A percentile compares a stretch with the other conserved stretches of the same genome.
These are phyloP conservation scores for Carabus problematicus DNA, from an alignment of 2,888 invertebrate genomes.

Conservation along the genomic window DNA sequence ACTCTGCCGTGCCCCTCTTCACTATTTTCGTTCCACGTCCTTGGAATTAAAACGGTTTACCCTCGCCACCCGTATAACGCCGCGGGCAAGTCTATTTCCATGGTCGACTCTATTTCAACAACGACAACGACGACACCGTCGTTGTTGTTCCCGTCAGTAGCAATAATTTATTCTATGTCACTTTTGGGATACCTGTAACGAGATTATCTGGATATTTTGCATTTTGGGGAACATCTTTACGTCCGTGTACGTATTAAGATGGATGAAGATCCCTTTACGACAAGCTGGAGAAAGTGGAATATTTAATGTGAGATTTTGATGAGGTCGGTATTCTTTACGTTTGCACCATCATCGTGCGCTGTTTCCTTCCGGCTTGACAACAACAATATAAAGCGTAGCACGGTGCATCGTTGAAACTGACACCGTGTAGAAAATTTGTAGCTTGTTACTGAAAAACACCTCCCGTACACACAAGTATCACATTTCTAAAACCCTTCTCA, in stretches of 20 bases:
- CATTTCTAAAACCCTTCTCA: no score
- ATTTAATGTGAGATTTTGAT: conserved; percentile 25
- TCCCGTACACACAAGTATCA: no score
- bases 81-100: conserved; percentile 18
- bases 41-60: conserved; percentile 23
- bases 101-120: conserved; percentile 16
- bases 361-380: no score
- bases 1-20: neutral
- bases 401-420: no score
- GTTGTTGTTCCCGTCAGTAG: conserved; percentile 23
- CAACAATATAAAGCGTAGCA: no score
- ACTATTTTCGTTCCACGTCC: neutral
- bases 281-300: conserved; percentile 16
- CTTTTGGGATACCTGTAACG: conserved; percentile 37
- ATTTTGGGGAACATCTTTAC: conserved; percentile 37
- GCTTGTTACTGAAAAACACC: no score
- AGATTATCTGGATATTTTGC: conserved; percentile 39
- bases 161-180: conserved; percentile 39
- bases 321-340: conserved; percentile 2
- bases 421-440: no score
- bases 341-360: no score
- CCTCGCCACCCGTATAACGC: neutral
- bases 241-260: conserved; percentile 31
- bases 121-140: neutral
- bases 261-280: conserved; percentile 22